phyloP scores from a whole-genome alignment of 2,888 invertebrate species.

The Drosophila glabriapex region DNA sequence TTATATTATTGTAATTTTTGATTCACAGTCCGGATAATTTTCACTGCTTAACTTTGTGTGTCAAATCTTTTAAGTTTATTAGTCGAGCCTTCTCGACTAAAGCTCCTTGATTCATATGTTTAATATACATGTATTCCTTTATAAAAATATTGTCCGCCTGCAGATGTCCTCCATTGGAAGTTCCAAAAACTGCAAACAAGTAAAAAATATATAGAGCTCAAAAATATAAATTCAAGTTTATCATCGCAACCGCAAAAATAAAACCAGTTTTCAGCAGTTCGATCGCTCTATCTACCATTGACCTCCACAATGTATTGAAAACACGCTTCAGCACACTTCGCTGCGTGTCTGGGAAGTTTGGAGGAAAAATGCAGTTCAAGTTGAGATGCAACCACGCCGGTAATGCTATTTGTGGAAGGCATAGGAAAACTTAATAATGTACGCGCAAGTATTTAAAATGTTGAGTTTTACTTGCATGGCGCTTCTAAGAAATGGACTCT shows the following conservation, averaged over 20 bases:
- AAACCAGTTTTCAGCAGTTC: conserved; percentile 63
- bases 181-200: conserved; percentile 27
- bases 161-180: conserved; percentile 1
- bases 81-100: not conserved
- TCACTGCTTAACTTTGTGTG: not conserved
- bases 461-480: not conserved
- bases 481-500: not conserved
- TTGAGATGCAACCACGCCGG: conserved; percentile 40
- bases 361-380: conserved; percentile 51
- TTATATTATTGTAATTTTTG: not conserved
- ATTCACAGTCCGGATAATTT: not conserved
- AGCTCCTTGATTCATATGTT: not conserved
- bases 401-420: not conserved
- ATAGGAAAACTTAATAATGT: not conserved
- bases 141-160: not conserved
- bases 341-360: conserved; percentile 39
- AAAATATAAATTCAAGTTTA: conserved; percentile 56
- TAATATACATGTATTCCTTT: not conserved
- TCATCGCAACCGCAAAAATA: conserved; percentile 48
- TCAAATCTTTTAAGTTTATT: not conserved
- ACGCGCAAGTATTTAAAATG: not conserved
- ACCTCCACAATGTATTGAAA: conserved; percentile 60
- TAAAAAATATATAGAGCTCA: conserved; percentile 32
- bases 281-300: conserved; percentile 59
- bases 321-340: conserved; percentile 40